Conservation (phyloP, 2,888 invertebrate species). For the Caenorhabditis panamensis region DNA sequence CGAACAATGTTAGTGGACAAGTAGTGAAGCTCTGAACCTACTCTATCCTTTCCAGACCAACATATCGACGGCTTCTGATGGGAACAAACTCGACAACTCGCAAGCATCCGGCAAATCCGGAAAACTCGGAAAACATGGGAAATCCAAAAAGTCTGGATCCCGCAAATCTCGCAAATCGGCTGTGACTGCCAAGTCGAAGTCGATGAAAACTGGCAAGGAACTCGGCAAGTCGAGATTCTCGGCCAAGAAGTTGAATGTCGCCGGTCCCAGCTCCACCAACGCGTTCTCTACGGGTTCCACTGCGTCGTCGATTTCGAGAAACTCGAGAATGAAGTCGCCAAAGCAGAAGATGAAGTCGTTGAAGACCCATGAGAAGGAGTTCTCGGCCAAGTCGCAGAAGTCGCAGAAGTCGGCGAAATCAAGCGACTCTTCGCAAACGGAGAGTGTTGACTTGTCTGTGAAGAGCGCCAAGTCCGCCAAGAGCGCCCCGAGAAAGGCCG, state of each 20-base stretch:
- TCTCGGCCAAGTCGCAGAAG: slow-evolving; percentile 7
- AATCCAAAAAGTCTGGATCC: slow-evolving; percentile 4
- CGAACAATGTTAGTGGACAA: slow-evolving; percentile 18
- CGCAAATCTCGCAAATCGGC: slow-evolving; percentile 17
- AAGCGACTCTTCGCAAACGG: no score
- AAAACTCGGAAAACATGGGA: slow-evolving; percentile 2
- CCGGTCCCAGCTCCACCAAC: not conserved
- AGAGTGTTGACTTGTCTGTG: not conserved
- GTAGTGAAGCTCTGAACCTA: no score
- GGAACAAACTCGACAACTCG: slow-evolving; percentile 13
- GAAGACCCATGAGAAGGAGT: not conserved
- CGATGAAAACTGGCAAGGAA: not conserved
- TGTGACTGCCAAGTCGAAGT: no score
- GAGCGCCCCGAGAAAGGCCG: no score
- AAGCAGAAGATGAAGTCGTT: not conserved
- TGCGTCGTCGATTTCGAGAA: not conserved
- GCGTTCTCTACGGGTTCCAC: not conserved
- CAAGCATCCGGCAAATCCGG: slow-evolving; percentile 10
- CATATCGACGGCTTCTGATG: slow-evolving; percentile 37
- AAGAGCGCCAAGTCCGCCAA: not conserved
- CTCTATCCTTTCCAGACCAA: slow-evolving; percentile 26
- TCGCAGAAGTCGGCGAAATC: not conserved
- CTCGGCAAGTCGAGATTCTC: not conserved
- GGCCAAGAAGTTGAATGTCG: not conserved
- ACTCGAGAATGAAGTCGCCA: not conserved